Conservation (phyloP, 2,113 vertebrate species). For the Cheirogaleus medius region DNA sequence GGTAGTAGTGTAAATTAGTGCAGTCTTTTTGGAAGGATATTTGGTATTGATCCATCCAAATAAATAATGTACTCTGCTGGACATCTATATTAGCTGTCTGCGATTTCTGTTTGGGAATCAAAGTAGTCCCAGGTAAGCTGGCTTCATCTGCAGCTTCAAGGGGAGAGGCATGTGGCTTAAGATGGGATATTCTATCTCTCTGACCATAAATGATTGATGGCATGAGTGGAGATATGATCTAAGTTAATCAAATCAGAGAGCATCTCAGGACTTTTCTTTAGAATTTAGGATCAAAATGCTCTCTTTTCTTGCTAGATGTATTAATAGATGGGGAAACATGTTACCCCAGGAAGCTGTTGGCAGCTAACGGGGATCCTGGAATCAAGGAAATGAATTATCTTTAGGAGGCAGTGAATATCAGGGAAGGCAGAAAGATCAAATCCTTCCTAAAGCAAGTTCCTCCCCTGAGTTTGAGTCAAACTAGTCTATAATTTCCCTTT, state of each 20-base stretch:
- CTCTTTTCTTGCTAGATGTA: not conserved
- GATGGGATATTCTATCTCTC: not conserved
- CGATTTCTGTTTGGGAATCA: constrained; percentile 23
- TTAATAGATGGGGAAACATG: not conserved
- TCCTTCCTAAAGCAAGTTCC: not conserved
- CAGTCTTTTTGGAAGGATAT: not conserved
- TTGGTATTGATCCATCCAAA: not conserved
- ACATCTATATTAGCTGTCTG: not conserved
- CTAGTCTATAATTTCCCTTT: not conserved
- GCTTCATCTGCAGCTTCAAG: not conserved
- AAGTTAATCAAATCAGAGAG: not conserved
- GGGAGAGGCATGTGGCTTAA: not conserved
- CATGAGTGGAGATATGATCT: not conserved
- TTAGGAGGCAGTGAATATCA: not conserved
- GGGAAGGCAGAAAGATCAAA: not conserved
- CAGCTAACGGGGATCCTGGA: not conserved
- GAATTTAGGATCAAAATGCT: not conserved
- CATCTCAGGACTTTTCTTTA: not conserved
- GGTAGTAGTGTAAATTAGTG: not conserved
- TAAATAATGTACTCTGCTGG: not conserved
- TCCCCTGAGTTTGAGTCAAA: not conserved
- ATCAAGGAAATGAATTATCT: not conserved
- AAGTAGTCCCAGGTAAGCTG: not conserved
- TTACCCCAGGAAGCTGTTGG: not conserved
- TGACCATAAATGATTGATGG: not conserved